Base-by-base conservation (phyloP, 2,797 vertebrate species). In the Chelon auratus region DNA sequence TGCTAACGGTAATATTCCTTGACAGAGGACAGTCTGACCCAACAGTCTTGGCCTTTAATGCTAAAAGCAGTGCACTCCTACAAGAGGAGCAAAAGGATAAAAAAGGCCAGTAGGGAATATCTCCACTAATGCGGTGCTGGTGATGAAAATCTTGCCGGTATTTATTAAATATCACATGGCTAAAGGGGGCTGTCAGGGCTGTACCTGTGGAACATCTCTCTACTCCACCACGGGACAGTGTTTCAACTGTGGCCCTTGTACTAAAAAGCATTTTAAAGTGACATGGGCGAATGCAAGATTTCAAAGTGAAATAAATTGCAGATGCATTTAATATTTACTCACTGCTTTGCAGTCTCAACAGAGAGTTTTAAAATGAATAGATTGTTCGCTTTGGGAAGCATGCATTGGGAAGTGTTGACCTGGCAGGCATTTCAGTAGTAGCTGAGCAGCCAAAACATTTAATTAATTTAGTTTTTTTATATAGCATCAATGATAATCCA, bases 1-100 rank as follows among this genome's bases (percentile, higher is more conserved):
- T 62, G 62, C 66, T 75, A 91, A 91, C 69, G 22, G 64, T 89
- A 88, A 93, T 80, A 82, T 81, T 83, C 70, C 78, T 77, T 87
- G 90, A 91, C 85, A 91, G 73, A 79, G 78, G 65, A 74, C 8
- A 47, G 62, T 67, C 77, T 82, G 75, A 84, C 81, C 72, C 78
- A 85, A 88, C 75, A 69, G 78, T 70, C 22, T 39, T 82, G 88
- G 91, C 89, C 86, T 91, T 88, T 87, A 84, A 73, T 62, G 78
- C 76, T 76, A 81, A 81, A 84, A 85, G 74, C 54, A 22, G 63
- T 73, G 68, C 62, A 69, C 68, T 85, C 68, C 62, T 75, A 40
- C 15, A 62, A 61, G 72, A 80, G 48, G 54, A 70, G 77, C 57
- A 70, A 65, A 71, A 60, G 22, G 55, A 80, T 65, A 62, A 66